phyloP scores from a whole-genome alignment of 2,888 invertebrate genomes.

The Antheraea yamamai region DNA sequence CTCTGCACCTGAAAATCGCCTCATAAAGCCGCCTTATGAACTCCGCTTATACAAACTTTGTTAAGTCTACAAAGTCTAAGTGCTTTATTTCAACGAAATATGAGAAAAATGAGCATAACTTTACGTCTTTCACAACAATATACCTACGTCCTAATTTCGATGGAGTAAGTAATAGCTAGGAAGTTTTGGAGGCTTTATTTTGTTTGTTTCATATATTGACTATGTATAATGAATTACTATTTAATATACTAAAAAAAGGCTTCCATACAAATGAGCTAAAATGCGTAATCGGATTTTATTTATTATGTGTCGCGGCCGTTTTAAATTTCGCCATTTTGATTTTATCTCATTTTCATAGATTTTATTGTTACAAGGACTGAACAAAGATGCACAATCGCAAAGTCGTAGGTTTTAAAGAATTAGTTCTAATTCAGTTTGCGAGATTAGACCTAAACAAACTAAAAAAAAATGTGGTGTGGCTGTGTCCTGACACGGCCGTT shows the following conservation, averaged over 20 bases:
- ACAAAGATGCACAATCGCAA: too few relatives aligned
- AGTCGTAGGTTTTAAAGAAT: too few relatives aligned
- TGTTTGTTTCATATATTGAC: background rate
- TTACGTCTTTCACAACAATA: constrained; percentile 38
- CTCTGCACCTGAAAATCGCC: constrained; percentile 68
- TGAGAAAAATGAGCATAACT: constrained; percentile 37
- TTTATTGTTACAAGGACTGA: too few relatives aligned
- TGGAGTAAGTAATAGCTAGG: background rate
- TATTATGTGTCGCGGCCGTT: too few relatives aligned
- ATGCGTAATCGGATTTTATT: too few relatives aligned
- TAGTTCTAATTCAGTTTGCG: too few relatives aligned
- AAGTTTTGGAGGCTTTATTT: background rate
- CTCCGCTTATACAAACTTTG: constrained; percentile 69
- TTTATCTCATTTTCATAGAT: too few relatives aligned
- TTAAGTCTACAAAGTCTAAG: constrained; percentile 54
- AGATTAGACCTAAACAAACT: too few relatives aligned
- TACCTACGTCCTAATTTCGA: constrained; percentile 35
- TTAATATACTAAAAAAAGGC: background rate
- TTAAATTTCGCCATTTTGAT: too few relatives aligned
- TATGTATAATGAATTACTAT: background rate
- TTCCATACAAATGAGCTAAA: too few relatives aligned
- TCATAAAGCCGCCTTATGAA: constrained; percentile 75
- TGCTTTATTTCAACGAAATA: constrained; percentile 47
- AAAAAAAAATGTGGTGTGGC: too few relatives aligned
- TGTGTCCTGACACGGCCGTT: too few relatives aligned